Evolutionary conservation across 2,113 vertebrate species (phyloP).

Genomic region (Oxygymnocypris stewartii): DNA sequence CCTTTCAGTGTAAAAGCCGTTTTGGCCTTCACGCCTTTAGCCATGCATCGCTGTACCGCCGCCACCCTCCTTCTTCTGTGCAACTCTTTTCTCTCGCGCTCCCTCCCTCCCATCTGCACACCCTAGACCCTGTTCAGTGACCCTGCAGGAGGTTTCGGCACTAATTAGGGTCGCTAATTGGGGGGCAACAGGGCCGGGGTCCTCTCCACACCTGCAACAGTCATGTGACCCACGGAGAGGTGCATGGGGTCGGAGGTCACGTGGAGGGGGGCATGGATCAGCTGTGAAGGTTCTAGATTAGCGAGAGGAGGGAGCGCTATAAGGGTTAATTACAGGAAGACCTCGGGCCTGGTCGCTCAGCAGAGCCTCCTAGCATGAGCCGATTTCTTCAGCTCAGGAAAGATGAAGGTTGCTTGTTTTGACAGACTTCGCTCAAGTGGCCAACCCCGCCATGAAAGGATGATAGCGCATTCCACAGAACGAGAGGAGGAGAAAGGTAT

Average conservation of each 20-base stretch:
- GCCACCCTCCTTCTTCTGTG: conserved; percentile 23
- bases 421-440: conserved; percentile 73
- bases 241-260: conserved; percentile 72
- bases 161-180: conserved; percentile 83
- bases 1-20: conserved; percentile 16
- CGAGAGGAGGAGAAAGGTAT: not conserved
- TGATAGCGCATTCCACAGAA: conserved; percentile 68
- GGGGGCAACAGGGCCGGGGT: conserved; percentile 70
- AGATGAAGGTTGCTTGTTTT: conserved; percentile 74
- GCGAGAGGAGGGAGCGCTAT: conserved; percentile 38
- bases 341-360: conserved; percentile 64
- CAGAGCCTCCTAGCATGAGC: conserved; percentile 57
- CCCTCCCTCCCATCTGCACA: conserved; percentile 40
- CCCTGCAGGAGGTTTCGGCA: conserved; percentile 73
- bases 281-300: conserved; percentile 52
- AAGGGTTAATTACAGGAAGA: conserved; percentile 76
- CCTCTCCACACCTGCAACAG: conserved; percentile 79
- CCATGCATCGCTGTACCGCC: conserved; percentile 65
- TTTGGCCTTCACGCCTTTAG: conserved; percentile 56
- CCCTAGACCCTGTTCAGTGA: conserved; percentile 69
- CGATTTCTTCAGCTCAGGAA: conserved; percentile 61
- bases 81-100: not conserved
- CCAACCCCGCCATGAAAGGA: conserved; percentile 56
- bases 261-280: conserved; percentile 16
- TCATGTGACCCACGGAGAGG: conserved; percentile 79